These are phyloP conservation scores for Rhaphigaster nebulosa DNA, from an alignment of 2,888 invertebrate species.

Conservation along the genomic window DNA sequence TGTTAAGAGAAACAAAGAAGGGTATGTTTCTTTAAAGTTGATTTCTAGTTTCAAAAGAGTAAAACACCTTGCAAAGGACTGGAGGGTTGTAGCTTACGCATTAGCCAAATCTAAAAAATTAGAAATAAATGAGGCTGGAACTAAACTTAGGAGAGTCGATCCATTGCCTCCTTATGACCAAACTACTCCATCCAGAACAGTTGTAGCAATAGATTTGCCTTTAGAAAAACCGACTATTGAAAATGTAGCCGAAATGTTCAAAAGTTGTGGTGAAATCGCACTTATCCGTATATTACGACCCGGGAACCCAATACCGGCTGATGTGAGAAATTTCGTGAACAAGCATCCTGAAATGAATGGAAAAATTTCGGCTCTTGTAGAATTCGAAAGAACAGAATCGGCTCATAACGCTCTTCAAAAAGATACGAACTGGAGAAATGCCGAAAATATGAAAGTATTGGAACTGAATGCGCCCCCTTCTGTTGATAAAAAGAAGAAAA, in stretches of 20 bases:
- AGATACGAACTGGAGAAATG: slow-evolving; percentile 69
- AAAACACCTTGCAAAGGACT: slow-evolving; percentile 93
- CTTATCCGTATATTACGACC: slow-evolving; percentile 89
- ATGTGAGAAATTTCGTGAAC: slow-evolving; percentile 90
- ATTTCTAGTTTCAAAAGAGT: slow-evolving; percentile 96
- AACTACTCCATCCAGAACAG: slow-evolving; percentile 91
- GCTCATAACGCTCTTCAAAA: slow-evolving; percentile 85
- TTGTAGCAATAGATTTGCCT: slow-evolving; percentile 89
- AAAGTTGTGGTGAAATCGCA: slow-evolving; percentile 90
- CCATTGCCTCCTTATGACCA: slow-evolving; percentile 92
- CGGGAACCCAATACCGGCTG: slow-evolving; percentile 90
- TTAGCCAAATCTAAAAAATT: slow-evolving; percentile 82
- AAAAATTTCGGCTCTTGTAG: slow-evolving; percentile 89
- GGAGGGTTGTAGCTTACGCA: slow-evolving; percentile 92
- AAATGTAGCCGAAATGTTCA: slow-evolving; percentile 91
- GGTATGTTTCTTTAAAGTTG: slow-evolving; percentile 93
- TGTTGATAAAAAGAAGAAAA: slow-evolving; percentile 81
- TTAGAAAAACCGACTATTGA: slow-evolving; percentile 89
- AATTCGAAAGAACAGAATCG: slow-evolving; percentile 89
- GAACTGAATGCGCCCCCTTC: slow-evolving; percentile 81
- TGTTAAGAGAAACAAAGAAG: slow-evolving; percentile 94
- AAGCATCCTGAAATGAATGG: slow-evolving; percentile 91
- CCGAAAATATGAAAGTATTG: slow-evolving; percentile 78
- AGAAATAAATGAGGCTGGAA: slow-evolving; percentile 91
- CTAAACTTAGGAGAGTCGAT: slow-evolving; percentile 87